Base-by-base conservation (phyloP, 2,888 invertebrate genomes). In the Monoplex corrugatus region DNA sequence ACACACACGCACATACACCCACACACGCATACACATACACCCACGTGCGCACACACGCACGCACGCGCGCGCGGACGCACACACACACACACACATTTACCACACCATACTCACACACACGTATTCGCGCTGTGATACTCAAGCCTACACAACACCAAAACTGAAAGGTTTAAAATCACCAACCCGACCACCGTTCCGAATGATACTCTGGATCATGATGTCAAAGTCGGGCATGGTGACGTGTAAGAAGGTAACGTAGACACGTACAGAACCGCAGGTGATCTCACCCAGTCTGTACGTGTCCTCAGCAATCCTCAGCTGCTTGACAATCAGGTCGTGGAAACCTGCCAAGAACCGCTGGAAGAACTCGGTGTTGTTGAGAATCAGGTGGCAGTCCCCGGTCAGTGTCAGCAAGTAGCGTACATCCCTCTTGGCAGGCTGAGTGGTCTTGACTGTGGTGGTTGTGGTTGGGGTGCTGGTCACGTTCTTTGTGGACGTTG, bases 271-370 rank as follows among this genome's bases (percentile, higher is more conserved):
- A 10, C 89, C 89, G 57, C 92, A 93, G 10, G 85, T 38, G 32
- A 93, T 87, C 35, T 92, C 85, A 8, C 90, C 89, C 23, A 92
- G 90, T 57, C 91, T 88, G 16, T 92, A 86, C 3, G 72, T 38
- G 35, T 91, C 78, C 28, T 89, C 87, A 16, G 75, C 44, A 3
- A 92, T 78, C n/a, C 90, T 68, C 1, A 91, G 89, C n/a, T 85
- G 84, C 16, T 86, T 50, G 40, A 89, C 89, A 1, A 93, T 43
- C 38, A 90, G 89, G 35, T 90, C 90, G 32, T 90, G 85, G 8
- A 92, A 89, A 10, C 91, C 90, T 28, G 91, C 90, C 89, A 91
- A 88, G 87, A 93, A 93, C 38, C 92, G 91, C 32, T 85, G 86
- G 40, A 90, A 86, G 44, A 80, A 82, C 63, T 89, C 83, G n/a